Evolutionary conservation across 1,140 invertebrate genomes (phyloP).

Genomic region (Lethrus apterus): DNA sequence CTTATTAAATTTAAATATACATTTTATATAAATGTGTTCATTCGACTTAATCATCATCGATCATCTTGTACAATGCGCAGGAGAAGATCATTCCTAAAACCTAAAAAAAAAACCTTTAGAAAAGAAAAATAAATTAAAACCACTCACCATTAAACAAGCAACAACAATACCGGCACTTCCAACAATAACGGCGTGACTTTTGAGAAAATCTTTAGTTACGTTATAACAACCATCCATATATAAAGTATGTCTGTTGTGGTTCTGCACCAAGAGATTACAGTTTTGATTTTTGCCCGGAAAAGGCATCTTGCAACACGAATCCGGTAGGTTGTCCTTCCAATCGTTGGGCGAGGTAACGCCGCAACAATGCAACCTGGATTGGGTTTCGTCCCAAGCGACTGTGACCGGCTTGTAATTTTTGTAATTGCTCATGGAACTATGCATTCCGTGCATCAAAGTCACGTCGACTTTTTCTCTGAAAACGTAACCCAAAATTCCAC

Average conservation of each 20-base stretch:
- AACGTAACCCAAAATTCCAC: slow-evolving; percentile 81
- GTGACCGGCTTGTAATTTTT: slow-evolving; percentile 58
- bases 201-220: slow-evolving; percentile 60
- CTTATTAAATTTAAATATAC: too few relatives aligned
- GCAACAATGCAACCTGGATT: slow-evolving; percentile 69
- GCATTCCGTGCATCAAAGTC: slow-evolving; percentile 70
- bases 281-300: slow-evolving; percentile 53
- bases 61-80: slow-evolving; percentile 64
- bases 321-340: slow-evolving; percentile 68
- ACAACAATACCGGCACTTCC: slow-evolving; percentile 74
- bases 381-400: slow-evolving; percentile 75
- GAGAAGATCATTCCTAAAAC: slow-evolving; percentile 66
- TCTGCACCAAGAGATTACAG: slow-evolving; percentile 50
- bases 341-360: slow-evolving; percentile 66
- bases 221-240: slow-evolving; percentile 66
- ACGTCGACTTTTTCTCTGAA: slow-evolving; percentile 70
- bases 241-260: slow-evolving; percentile 53
- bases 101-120: slow-evolving; percentile 43
- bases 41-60: too few relatives aligned
- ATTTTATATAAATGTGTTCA: too few relatives aligned
- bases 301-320: slow-evolving; percentile 70
- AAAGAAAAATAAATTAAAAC: slow-evolving; percentile 17
- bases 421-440: slow-evolving; percentile 64
- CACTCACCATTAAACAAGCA: slow-evolving; percentile 69
- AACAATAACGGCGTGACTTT: slow-evolving; percentile 69